These are phyloP conservation scores for Asbolus verrucosus DNA, from an alignment of 1,140 invertebrate species.

Conservation along the genomic window DNA sequence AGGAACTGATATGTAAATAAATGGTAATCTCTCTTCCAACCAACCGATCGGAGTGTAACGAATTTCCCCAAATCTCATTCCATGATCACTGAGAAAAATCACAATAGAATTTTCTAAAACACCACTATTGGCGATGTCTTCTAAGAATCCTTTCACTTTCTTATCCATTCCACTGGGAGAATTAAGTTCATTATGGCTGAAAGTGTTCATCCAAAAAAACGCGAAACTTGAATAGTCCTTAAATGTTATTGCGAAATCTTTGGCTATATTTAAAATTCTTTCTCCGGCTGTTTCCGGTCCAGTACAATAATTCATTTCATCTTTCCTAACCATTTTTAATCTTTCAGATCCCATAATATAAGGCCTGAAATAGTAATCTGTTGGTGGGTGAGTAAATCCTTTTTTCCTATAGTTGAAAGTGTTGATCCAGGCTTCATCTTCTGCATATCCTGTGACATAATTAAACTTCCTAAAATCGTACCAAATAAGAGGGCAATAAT, in stretches of 20 bases:
- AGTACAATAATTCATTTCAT: slow-evolving; percentile 68
- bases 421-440: slow-evolving; percentile 72
- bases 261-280: slow-evolving; percentile 71
- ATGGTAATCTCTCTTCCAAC: slow-evolving; percentile 87
- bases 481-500: slow-evolving; percentile 75
- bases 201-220: slow-evolving; percentile 79
- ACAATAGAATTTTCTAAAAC: slow-evolving; percentile 71
- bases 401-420: slow-evolving; percentile 76
- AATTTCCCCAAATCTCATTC: slow-evolving; percentile 82
- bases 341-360: slow-evolving; percentile 74
- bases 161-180: slow-evolving; percentile 71
- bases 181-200: slow-evolving; percentile 76
- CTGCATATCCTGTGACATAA: slow-evolving; percentile 75
- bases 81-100: slow-evolving; percentile 88
- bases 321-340: slow-evolving; percentile 64
- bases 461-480: slow-evolving; percentile 70
- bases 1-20: slow-evolving; percentile 80
- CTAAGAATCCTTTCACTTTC: slow-evolving; percentile 67
- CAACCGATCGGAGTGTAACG: slow-evolving; percentile 80
- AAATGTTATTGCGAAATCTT: slow-evolving; percentile 74
- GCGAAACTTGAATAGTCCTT: slow-evolving; percentile 72
- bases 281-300: slow-evolving; percentile 70
- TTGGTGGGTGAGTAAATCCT: slow-evolving; percentile 77
- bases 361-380: slow-evolving; percentile 81
- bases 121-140: slow-evolving; percentile 60